phyloP scores from a whole-genome alignment of 2,888 invertebrate species.

The Crepidodera aurea region DNA sequence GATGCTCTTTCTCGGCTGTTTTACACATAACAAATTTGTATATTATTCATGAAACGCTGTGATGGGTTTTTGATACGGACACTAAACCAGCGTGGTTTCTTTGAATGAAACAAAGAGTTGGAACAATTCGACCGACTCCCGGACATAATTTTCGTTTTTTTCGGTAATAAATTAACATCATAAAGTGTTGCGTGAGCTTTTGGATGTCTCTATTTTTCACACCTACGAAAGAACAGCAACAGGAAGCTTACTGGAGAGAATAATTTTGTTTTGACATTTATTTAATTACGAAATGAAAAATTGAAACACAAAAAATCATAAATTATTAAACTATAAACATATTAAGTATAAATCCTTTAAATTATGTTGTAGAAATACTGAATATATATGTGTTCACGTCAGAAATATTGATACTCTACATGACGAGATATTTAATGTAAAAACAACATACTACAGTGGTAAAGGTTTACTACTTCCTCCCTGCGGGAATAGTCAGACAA shows the following conservation, averaged over 20 bases:
- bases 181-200: slow-evolving; percentile 15
- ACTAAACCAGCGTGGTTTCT: slow-evolving; percentile 50
- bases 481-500: too few relatives aligned
- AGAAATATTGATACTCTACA: too few relatives aligned
- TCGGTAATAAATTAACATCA: slow-evolving; percentile 21
- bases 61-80: slow-evolving; percentile 55
- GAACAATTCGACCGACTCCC: slow-evolving; percentile 49
- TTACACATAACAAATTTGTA: slow-evolving; percentile 57
- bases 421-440: too few relatives aligned
- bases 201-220: slow-evolving; percentile 26
- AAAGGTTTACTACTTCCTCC: too few relatives aligned
- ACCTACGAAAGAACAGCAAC: slow-evolving; percentile 25
- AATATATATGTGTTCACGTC: too few relatives aligned
- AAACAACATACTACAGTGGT: too few relatives aligned
- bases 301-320: too few relatives aligned
- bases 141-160: slow-evolving; percentile 37
- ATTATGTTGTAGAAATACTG: too few relatives aligned
- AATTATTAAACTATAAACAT: too few relatives aligned
- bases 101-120: slow-evolving; percentile 49
- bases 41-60: slow-evolving; percentile 56
- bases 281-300: neutral
- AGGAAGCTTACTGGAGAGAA: neutral
- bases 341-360: too few relatives aligned
- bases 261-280: neutral
- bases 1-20: slow-evolving; percentile 46